Percentiles rank a stretch among this genome's conserved stretches.
phyloP scores from a whole-genome alignment of 2,888 invertebrate genomes.

The Aphelenchoides bicaudatus region DNA sequence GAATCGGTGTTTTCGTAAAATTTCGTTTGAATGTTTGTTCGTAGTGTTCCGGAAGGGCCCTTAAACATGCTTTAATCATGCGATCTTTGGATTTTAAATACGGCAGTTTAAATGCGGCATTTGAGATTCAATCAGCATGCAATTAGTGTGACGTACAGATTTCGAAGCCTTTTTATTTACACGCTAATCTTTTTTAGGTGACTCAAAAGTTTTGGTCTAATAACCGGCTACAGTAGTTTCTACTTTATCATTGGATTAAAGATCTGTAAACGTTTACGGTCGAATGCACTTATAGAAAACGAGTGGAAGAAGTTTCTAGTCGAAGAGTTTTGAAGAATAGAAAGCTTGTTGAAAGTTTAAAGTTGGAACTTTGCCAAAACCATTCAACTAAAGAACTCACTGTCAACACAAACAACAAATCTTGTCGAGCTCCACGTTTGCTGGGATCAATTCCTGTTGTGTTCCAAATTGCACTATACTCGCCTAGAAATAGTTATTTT shows the following conservation, averaged over 20 bases:
- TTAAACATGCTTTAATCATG: slow-evolving; percentile 13
- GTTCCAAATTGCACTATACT: slow-evolving; percentile 46
- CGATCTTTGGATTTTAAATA: not conserved
- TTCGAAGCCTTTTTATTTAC: not conserved
- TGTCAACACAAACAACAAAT: slow-evolving; percentile 35
- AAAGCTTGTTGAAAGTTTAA: no score
- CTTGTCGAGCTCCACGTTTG: slow-evolving; percentile 37
- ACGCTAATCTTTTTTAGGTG: no score
- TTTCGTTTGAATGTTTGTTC: slow-evolving; percentile 34
- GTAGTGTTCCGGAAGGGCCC: slow-evolving; percentile 36
- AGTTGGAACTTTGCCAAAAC: not conserved
- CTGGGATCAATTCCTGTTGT: slow-evolving; percentile 46
- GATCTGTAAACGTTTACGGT: not conserved
- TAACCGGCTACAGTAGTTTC: not conserved
- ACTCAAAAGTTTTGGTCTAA: slow-evolving; percentile 1
- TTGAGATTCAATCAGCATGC: not conserved
- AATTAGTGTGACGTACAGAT: not conserved
- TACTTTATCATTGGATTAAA: not conserved
- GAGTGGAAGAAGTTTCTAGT: not conserved
- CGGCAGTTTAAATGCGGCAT: not conserved
- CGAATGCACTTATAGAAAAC: not conserved
- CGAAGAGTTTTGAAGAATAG: no score
- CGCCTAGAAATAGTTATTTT: no score
- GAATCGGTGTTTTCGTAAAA: slow-evolving; percentile 40
- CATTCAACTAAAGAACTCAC: slow-evolving; percentile 23